These are phyloP conservation scores for Cephalotes varians DNA, from an alignment of 2,888 invertebrate species.

Conservation along the genomic window DNA sequence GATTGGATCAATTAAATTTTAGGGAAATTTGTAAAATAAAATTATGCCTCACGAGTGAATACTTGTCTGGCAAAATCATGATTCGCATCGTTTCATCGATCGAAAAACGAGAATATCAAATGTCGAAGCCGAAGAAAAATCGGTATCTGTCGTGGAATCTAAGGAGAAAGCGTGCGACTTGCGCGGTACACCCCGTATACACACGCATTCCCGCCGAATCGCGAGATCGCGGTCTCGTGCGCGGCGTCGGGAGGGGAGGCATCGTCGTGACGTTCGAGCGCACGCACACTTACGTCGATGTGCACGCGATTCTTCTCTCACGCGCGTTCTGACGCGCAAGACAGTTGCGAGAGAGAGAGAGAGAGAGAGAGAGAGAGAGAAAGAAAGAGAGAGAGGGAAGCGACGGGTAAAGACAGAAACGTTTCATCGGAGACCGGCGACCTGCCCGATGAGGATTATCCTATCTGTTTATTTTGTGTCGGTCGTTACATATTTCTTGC, in stretches of 20 bases:
- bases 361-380: too few species aligned
- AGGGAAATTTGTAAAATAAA: neutral
- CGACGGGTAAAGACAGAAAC: neutral
- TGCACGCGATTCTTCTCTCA: constrained; percentile 9
- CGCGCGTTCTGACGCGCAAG: neutral
- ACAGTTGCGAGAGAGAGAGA: neutral
- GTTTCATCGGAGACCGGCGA: neutral
- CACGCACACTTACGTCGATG: constrained; percentile 30
- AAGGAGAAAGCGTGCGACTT: constrained; percentile 41
- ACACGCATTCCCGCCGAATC: constrained; percentile 49
- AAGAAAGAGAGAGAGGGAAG: too few species aligned
- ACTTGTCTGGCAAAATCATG: neutral
- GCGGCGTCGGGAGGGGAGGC: neutral
- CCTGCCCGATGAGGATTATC: neutral
- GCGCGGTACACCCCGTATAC: constrained; percentile 46
- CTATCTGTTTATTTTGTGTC: neutral
- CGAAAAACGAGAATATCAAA: neutral
- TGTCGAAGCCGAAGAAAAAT: neutral
- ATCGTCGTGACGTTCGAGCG: constrained; percentile 39
- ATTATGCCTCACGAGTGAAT: neutral
- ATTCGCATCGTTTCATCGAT: neutral
- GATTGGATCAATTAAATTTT: neutral
- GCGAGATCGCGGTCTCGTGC: constrained; percentile 52
- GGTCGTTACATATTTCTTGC: neutral
- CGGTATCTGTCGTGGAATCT: constrained; percentile 1